Percentiles rank a stretch among this genome's conserved stretches.
These are phyloP conservation scores for Brenthis hecate DNA, from an alignment of 2,888 invertebrate species.

Conservation along the genomic window DNA sequence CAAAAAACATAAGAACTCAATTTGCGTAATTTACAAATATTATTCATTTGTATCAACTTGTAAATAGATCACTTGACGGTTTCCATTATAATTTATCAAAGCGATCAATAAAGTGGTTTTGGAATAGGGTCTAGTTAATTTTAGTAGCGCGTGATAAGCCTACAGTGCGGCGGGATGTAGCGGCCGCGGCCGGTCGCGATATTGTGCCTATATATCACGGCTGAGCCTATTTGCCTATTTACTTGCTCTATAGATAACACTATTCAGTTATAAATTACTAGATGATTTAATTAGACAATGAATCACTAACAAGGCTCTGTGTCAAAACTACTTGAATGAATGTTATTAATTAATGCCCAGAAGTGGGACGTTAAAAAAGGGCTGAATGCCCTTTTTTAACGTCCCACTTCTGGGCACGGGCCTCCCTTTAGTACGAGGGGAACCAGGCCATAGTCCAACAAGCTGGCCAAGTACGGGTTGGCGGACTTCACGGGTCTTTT, in stretches of 20 bases:
- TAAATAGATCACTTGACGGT: background rate
- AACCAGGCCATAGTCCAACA: no score
- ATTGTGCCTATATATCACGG: constrained; percentile 29
- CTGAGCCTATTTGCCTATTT: constrained; percentile 28
- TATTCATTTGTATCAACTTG: no score
- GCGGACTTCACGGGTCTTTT: no score
- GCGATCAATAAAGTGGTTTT: constrained; percentile 7
- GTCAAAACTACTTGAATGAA: no score
- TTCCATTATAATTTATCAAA: background rate
- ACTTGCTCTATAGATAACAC: constrained; percentile 18
- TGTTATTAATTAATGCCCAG: no score
- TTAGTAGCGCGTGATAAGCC: background rate
- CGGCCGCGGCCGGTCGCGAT: constrained; percentile 10
- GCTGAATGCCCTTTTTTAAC: no score
- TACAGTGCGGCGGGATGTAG: background rate
- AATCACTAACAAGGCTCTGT: background rate
- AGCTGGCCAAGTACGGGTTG: no score
- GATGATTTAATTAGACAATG: constrained; percentile 21
- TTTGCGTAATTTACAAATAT: background rate
- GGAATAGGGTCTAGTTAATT: constrained; percentile 12
- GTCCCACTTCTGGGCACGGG: no score
- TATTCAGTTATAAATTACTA: constrained; percentile 14
- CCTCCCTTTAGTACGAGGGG: no score
- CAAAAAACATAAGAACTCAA: background rate
- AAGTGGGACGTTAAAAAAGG: no score